Base-by-base conservation (phyloP, 2,113 vertebrate genomes). In the Lipophrys pholis region DNA sequence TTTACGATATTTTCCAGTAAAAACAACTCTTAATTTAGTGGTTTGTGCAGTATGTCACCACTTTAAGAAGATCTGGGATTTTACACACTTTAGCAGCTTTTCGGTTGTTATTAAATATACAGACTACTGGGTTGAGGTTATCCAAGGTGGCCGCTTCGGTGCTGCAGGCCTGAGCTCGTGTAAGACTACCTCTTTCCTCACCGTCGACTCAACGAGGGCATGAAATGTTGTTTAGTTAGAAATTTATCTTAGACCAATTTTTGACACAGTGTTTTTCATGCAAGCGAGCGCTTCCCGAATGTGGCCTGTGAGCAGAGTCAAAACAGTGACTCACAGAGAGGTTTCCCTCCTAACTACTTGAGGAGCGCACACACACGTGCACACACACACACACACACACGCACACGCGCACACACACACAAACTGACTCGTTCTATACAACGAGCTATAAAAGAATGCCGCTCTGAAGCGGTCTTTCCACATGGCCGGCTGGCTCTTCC, bases 391-490 rank as follows among this genome's bases (percentile, higher is more conserved):
- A 30, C 21, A 30, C 21, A 30, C 21, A 30, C 21, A 30, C 21
- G 4, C 21, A 30, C 21, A 30, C 21, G 4, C 21, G 4, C 21
- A 30, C 16, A 15, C 65, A 50, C 41, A 17, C 48, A 66, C 38
- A 17, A 40, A 59, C 30, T 41, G 5, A 35, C 58, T 48, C n/a
- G 71, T 36, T 41, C 35, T 48, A 10, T 38, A 67, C 41, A 63
- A 11, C 16, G 68, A 60, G 45, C 30, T 60, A 36, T 80, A 45
- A 74, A 71, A 58, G 53, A 69, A 62, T 48, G 57, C 82, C 77
- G 35, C 45, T 69, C 45, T 84, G 81, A 84, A 81, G 74, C 72
- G 83, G 64, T 88, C 69, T 88, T 89, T 88, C 87, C 84, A 87
- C 73, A 73, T 42, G 36, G 70, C 35, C 48, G 56, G 45, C 69